Conservation (phyloP, 2,888 invertebrate species). For the Cephus rjabovi region DNA sequence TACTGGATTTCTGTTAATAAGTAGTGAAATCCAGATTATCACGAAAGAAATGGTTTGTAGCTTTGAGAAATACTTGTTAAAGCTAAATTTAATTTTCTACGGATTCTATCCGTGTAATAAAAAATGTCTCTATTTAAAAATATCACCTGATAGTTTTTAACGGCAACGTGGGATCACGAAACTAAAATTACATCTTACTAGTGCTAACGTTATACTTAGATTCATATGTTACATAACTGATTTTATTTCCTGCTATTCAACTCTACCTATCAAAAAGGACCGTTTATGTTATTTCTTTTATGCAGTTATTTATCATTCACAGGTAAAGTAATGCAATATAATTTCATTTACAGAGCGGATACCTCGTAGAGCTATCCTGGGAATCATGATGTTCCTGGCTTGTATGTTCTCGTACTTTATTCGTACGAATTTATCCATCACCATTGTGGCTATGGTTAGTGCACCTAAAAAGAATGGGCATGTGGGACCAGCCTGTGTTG, state of each 20-base stretch:
- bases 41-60: not conserved
- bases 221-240: not conserved
- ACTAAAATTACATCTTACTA: not conserved
- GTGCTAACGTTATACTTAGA: not conserved
- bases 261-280: not conserved
- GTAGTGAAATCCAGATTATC: not conserved
- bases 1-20: not conserved
- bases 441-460: constrained; percentile 60
- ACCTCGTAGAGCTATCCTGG: constrained; percentile 71
- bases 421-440: constrained; percentile 81
- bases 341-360: constrained; percentile 61
- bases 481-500: constrained; percentile 32
- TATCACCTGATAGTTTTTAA: not conserved
- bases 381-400: constrained; percentile 79
- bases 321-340: not conserved
- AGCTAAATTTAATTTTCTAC: not conserved
- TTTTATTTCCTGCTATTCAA: not conserved
- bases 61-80: not conserved
- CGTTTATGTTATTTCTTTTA: not conserved
- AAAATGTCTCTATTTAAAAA: not conserved
- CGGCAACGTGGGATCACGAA: not conserved
- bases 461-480: constrained; percentile 8
- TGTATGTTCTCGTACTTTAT: constrained; percentile 82
- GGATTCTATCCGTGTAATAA: not conserved
- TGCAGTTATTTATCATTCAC: not conserved